Evolutionary conservation across 2,113 vertebrate genomes (phyloP).

Genomic region (Platysteira castanea): DNA sequence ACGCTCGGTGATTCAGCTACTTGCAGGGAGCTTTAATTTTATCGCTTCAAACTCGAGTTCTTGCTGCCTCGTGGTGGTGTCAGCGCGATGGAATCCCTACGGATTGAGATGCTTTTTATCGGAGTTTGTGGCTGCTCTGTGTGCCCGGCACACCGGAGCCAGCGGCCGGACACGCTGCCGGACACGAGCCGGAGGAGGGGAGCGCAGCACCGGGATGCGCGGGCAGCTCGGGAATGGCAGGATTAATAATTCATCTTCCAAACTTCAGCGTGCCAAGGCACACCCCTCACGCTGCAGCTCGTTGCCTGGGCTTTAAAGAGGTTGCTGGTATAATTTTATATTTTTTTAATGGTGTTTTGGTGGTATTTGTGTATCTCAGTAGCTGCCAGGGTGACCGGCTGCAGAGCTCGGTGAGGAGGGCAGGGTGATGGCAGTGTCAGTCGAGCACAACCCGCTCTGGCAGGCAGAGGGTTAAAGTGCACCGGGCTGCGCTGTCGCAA

Average conservation of each 20-base stretch:
- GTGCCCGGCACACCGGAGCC: neutral
- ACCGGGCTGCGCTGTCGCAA: neutral
- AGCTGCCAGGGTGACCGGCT: neutral
- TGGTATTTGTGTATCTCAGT: neutral
- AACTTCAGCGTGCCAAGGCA: neutral
- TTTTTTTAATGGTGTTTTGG: neutral
- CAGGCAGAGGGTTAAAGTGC: neutral
- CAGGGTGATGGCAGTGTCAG: neutral
- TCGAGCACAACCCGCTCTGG: neutral
- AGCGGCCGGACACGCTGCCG: neutral
- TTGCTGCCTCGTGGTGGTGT: neutral
- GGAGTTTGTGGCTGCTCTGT: neutral
- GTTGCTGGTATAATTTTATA: neutral
- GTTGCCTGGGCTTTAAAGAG: neutral
- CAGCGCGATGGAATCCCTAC: neutral
- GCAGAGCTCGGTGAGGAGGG: neutral
- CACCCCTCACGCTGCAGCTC: neutral
- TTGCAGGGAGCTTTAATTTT: neutral
- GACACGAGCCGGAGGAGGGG: neutral
- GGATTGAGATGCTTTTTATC: neutral
- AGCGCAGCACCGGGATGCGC: fast-evolving
- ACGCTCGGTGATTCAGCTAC: slow-evolving; percentile 21
- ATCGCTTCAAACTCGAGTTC: neutral
- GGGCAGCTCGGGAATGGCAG: neutral
- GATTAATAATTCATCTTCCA: neutral